Evolutionary conservation across 2,888 invertebrate genomes (phyloP), one percentile per base, ranked within the genome.

Genomic region (Imbricaverruca yamaguchii): DNA sequence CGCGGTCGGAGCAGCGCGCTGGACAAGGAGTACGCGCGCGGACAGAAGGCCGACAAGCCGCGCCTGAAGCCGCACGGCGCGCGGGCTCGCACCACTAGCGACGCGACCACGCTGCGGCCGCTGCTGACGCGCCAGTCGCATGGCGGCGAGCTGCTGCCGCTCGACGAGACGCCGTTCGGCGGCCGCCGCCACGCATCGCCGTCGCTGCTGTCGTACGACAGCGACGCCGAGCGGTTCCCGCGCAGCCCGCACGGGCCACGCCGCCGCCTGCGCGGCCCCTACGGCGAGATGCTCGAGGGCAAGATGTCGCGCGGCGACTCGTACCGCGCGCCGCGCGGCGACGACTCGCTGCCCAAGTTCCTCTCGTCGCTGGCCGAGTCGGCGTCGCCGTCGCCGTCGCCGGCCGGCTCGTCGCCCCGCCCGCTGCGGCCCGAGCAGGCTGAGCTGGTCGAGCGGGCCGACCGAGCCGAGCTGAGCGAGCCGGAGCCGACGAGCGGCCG

Each of bases 271-370:
- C 81, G 81, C 21, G 81, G 81, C 23, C 81, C 81, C n/a, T 81
- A 69, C 23, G 81, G 81, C 11, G 81, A 81, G 21, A 61, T 81
- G 59, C 67, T 81, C 15, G 79, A 78, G 80, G 81, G 63, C n/a
- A 69, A 81, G 59, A 80, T 81, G 81, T 25, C 77, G 6, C 56
- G 78, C n/a, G 57, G 78, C 15, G 78, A 78, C 15, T 57, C 78
- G 23, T 57, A 78, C 78, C 78, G 78, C n/a, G 15, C 23, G 11
- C 21, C 53, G 39, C 78, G n/a, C 21, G 74, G 65, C 15, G 78
- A 78, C 57, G 78, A 78, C n/a, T 11, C 12, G n/a, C 56, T 23
- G 12, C 56, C 18, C 23, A 56, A 56, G 11, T 23, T 78, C 23
- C 57, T 78, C 12, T 11, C 78, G 23, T 8, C 78, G 11, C 23